Evolutionary conservation across 2,888 invertebrate genomes (phyloP).

Genomic region (Archaeoteleia sp.): DNA sequence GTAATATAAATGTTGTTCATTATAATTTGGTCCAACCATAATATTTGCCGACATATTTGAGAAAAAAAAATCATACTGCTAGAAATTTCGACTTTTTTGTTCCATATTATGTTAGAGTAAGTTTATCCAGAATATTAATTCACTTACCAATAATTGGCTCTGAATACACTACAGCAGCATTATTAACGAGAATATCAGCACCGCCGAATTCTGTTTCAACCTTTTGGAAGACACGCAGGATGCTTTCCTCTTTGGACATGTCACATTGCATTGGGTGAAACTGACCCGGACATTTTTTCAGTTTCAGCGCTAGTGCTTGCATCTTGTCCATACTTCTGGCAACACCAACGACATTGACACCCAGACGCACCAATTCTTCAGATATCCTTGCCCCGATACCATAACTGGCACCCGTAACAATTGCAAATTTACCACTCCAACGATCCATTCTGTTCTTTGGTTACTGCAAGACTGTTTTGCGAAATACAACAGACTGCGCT

Average conservation of each 20-base stretch:
- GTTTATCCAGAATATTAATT: conserved; percentile 5
- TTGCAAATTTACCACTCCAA: conserved; percentile 74
- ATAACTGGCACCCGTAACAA: conserved; percentile 76
- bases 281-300: conserved; percentile 64
- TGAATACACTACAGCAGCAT: conserved; percentile 76
- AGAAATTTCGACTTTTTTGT: too few relatives aligned
- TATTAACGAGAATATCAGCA: conserved; percentile 79
- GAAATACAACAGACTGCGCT: neutral
- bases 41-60: too few relatives aligned
- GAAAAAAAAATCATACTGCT: too few relatives aligned
- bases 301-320: conserved; percentile 61
- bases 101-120: too few relatives aligned
- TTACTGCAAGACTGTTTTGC: conserved; percentile 2
- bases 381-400: conserved; percentile 74
- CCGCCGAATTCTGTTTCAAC: conserved; percentile 77
- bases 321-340: conserved; percentile 75
- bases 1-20: too few relatives aligned
- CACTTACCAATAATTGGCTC: conserved; percentile 63
- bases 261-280: conserved; percentile 76
- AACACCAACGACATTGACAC: conserved; percentile 72
- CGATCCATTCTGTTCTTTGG: conserved; percentile 65
- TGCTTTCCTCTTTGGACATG: conserved; percentile 76
- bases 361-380: conserved; percentile 71
- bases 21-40: too few relatives aligned
- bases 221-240: conserved; percentile 76